Conservation (phyloP, 1,140 invertebrate genomes). For the Charaxes varanes region DNA sequence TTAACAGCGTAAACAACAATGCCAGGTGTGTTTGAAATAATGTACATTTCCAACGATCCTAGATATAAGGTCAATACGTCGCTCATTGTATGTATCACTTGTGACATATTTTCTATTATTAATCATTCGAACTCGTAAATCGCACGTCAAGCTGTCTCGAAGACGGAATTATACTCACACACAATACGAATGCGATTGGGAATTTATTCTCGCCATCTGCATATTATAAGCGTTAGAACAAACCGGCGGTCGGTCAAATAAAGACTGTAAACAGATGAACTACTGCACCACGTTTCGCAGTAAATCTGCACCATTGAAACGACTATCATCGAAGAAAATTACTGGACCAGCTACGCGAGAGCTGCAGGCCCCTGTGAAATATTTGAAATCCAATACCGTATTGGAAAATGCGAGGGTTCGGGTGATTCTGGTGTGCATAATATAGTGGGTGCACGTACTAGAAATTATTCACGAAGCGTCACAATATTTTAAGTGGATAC, state of each 20-base stretch:
- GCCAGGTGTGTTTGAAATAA: slow-evolving; percentile 7
- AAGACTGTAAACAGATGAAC: slow-evolving; percentile 48
- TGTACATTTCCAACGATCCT: slow-evolving; percentile 9
- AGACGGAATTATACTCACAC: slow-evolving; percentile 25
- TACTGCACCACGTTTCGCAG: slow-evolving; percentile 32
- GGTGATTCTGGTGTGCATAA: slow-evolving; percentile 29
- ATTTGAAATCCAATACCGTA: slow-evolving; percentile 6
- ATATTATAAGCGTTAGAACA: slow-evolving; percentile 40
- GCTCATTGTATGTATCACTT: slow-evolving; percentile 15
- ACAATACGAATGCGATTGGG: slow-evolving; percentile 35
- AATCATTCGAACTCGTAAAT: slow-evolving; percentile 15
- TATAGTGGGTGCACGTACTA: slow-evolving; percentile 46
- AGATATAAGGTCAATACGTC: slow-evolving; percentile 1
- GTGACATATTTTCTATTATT: slow-evolving; percentile 23
- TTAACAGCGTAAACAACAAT: slow-evolving; percentile 5
- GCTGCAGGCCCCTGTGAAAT: slow-evolving; percentile 20
- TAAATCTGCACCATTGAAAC: slow-evolving; percentile 62
- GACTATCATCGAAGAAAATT: slow-evolving; percentile 60
- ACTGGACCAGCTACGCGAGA: slow-evolving; percentile 38
- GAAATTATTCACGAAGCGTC: slow-evolving; percentile 55
- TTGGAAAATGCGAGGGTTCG: slow-evolving; percentile 20
- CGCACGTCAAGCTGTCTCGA: slow-evolving; percentile 18
- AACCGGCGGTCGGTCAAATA: slow-evolving; percentile 42
- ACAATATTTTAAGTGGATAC: slow-evolving; percentile 61
- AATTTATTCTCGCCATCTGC: slow-evolving; percentile 37